Conservation (phyloP, 1,140 invertebrate genomes). For the Drosophila ercepeae region DNA sequence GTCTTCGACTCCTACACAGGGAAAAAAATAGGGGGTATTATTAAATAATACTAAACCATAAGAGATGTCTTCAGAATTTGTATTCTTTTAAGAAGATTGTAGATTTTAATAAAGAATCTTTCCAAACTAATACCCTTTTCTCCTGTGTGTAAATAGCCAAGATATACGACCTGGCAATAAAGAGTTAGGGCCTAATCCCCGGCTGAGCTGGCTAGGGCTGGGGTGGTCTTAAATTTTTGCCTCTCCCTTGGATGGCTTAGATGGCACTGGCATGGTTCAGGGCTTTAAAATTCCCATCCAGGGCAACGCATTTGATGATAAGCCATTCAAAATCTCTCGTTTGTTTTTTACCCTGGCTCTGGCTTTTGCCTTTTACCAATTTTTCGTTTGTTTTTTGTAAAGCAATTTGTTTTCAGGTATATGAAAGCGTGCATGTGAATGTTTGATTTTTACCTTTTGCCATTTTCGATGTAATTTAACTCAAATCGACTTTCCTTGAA, state of each 20-base stretch:
- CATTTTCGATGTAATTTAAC: constrained; percentile 80
- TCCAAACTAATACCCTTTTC: too few species aligned
- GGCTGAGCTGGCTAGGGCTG: constrained; percentile 9
- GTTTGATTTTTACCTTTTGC: constrained; percentile 43
- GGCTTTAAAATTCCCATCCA: constrained; percentile 40
- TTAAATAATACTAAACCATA: too few species aligned
- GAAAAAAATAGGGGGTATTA: neutral
- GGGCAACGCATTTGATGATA: constrained; percentile 45
- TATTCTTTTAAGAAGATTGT: too few species aligned
- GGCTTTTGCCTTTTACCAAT: constrained; percentile 25
- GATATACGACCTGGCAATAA: constrained; percentile 25
- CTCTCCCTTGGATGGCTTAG: constrained; percentile 1
- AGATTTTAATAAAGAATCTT: too few species aligned
- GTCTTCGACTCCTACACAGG: constrained; percentile 74
- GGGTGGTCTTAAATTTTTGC: constrained; percentile 28
- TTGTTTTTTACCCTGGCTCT: neutral
- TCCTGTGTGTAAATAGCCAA: constrained; percentile 6
- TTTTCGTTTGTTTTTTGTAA: constrained; percentile 49
- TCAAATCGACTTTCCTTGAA: constrained; percentile 59
- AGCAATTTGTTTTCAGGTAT: constrained; percentile 49
- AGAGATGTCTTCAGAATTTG: neutral
- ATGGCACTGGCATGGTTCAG: constrained; percentile 11
- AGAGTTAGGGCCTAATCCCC: constrained; percentile 36
- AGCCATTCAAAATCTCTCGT: constrained; percentile 39
- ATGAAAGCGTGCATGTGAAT: constrained; percentile 16